Base-by-base conservation (phyloP, 1,140 invertebrate species). In the Physella acuta region DNA sequence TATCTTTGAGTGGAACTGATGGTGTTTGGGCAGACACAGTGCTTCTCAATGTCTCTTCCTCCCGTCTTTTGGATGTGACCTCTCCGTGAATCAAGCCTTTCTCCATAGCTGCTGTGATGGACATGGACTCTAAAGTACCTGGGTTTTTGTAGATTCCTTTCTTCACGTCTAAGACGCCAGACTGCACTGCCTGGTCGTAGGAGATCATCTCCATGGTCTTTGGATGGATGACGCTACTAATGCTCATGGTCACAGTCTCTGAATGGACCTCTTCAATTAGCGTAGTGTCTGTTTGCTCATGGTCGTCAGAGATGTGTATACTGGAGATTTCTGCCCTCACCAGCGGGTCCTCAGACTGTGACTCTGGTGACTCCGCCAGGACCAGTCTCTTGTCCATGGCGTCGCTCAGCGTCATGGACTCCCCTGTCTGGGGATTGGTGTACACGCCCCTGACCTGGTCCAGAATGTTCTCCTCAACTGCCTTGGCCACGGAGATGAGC, bases 401-500 rank as follows among this genome's bases (percentile, higher is more conserved):
- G 61, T 84, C 81, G 75, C 78, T 78, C 1, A 86, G 77, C 4
- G 85, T 76, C 68, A 87, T 88, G 14, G 85, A 82, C 79, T 94
- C 89, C 17, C 89, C 89, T n/a, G 92, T 96, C 26, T 92, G 87
- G 3, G 93, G 92, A 87, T 97, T 92, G 65, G 88, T 87, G 53
- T 86, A 86, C 20, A 74, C 70, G 53, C 93, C 92, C 71, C 90
- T 90, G 0, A 89, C 86, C 3, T 89, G 87, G 86, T 97, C 94
- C 69, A 99, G 84, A 62, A 98, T 89, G 64, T 94, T 93, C 73
- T 92, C 88, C 58, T 92, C 88, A 3, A 98, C 87, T 0, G 95
- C 95, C 85, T 97, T 91, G 36, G 90, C 89, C 14, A 97, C 91
- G 24, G 89, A 91, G 0, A 98, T 78, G 1, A 89, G 84, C 77